These are phyloP conservation scores for Gallirallus australis DNA, from an alignment of 2,797 vertebrate species.

Conservation along the genomic window DNA sequence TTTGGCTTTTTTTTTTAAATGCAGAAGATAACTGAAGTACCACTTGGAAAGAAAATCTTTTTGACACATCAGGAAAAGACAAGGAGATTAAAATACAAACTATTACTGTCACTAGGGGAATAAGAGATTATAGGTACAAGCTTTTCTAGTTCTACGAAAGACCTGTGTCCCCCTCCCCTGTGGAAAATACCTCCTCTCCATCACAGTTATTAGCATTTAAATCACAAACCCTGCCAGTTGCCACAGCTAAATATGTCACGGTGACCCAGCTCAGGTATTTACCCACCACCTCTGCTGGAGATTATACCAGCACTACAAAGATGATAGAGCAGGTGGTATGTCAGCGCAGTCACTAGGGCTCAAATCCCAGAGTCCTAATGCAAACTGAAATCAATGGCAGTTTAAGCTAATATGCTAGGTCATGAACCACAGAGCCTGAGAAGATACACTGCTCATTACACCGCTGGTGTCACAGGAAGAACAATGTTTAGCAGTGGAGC, in stretches of 20 bases:
- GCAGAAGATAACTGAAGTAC: not conserved
- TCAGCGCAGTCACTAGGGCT: not conserved
- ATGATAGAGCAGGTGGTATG: not conserved
- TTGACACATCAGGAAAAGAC: conserved; percentile 5
- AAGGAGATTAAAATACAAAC: conserved; percentile 13
- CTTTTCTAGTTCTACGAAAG: not conserved
- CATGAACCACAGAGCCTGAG: not conserved
- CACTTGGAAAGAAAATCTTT: not conserved
- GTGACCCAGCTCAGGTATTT: not conserved
- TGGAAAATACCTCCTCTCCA: not conserved
- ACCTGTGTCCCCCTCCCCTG: not conserved
- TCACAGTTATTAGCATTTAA: not conserved
- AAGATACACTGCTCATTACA: not conserved
- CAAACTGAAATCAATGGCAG: not conserved
- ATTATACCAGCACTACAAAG: not conserved
- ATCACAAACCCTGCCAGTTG: not conserved
- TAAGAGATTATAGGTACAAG: not conserved
- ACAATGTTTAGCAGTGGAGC: not conserved
- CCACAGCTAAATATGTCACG: not conserved
- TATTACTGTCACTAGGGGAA: not conserved
- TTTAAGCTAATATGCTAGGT: not conserved
- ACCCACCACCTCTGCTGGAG: not conserved
- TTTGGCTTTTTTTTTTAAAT: not conserved
- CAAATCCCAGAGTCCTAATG: not conserved
- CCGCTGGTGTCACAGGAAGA: not conserved